Percentiles rank a stretch among this genome's conserved stretches.
Conservation (phyloP, 2,113 vertebrate species). For the Rhea americana region DNA sequence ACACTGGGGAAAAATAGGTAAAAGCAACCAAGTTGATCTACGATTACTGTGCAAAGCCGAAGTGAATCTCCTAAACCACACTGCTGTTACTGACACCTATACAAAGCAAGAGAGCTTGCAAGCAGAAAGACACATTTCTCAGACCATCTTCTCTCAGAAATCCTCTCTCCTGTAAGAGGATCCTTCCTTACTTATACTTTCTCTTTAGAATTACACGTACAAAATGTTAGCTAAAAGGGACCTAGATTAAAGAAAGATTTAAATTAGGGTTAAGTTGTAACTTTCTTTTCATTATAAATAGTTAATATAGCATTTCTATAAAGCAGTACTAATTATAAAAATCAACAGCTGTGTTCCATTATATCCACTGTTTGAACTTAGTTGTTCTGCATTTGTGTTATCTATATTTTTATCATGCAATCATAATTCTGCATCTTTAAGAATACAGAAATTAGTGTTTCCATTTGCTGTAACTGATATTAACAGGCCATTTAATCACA, state of each 20-base stretch:
- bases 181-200: not conserved
- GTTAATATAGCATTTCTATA: not conserved
- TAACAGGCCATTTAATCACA: not conserved
- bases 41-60: not conserved
- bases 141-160: not conserved
- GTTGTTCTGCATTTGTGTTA: not conserved
- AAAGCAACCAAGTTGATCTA: not conserved
- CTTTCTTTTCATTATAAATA: not conserved
- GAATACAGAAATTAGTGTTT: not conserved
- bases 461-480: not conserved
- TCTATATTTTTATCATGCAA: not conserved
- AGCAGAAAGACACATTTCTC: not conserved
- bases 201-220: not conserved
- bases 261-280: not conserved
- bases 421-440: not conserved
- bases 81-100: not conserved
- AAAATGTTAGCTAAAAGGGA: not conserved
- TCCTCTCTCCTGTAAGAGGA: not conserved
- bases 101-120: not conserved
- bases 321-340: not conserved
- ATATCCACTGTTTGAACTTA: not conserved
- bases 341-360: not conserved
- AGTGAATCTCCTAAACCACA: not conserved
- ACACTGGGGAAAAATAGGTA: not conserved
- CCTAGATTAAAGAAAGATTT: not conserved